phyloP scores from a whole-genome alignment of 2,888 invertebrate genomes.

The Athalia cordata region DNA sequence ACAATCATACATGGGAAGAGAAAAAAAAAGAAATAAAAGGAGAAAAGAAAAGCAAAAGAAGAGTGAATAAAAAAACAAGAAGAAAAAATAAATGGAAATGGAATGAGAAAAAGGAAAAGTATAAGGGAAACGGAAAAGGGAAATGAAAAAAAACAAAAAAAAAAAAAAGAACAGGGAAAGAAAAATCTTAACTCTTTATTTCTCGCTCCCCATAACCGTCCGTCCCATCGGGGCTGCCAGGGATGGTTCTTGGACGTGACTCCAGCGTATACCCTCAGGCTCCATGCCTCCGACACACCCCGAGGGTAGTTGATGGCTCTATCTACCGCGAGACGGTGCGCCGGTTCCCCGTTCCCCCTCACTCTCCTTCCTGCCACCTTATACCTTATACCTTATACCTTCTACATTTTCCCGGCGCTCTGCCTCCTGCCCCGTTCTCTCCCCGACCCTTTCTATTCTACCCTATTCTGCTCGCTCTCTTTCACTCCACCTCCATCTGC shows the following conservation, averaged over 20 bases:
- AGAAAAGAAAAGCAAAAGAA: not conserved
- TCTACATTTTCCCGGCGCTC: not conserved
- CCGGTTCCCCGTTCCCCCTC: slow-evolving; percentile 24
- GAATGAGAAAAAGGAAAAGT: not conserved
- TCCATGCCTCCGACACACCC: slow-evolving; percentile 31
- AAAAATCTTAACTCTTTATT: slow-evolving; percentile 48
- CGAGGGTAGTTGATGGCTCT: slow-evolving; percentile 47
- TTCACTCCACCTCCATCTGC: slow-evolving; percentile 1
- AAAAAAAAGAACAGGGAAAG: slow-evolving; percentile 13
- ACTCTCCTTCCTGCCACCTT: not conserved
- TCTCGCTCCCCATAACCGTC: slow-evolving; percentile 48
- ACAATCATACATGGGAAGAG: too few species aligned
- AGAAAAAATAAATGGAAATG: not conserved
- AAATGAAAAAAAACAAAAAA: not conserved
- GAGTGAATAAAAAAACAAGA: not conserved
- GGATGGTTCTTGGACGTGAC: slow-evolving; percentile 47
- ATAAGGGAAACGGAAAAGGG: not conserved
- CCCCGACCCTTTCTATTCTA: not conserved
- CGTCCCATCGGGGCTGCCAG: slow-evolving; percentile 43
- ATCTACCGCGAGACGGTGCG: slow-evolving; percentile 46
- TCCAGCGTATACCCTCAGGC: slow-evolving; percentile 39
- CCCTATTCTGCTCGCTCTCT: not conserved
- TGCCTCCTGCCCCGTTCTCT: not conserved
- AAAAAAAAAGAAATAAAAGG: too few species aligned
- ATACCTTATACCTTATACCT: not conserved